These are phyloP conservation scores for Brachionus rotundiformis DNA, from an alignment of 1,140 invertebrate species.

Conservation along the genomic window DNA sequence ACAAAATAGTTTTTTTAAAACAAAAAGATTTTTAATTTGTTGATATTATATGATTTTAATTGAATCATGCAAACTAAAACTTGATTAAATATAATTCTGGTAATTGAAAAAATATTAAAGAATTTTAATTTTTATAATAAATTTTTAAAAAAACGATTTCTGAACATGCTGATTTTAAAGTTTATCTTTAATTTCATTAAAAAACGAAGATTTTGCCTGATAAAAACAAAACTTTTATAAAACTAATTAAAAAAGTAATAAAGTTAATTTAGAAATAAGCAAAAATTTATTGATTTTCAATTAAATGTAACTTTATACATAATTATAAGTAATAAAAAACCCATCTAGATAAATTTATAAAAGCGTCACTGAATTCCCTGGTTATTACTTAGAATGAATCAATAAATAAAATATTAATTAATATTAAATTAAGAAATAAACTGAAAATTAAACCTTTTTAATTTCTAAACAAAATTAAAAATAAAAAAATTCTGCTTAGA, in stretches of 20 bases:
- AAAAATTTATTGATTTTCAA: conserved; percentile 6
- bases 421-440: not conserved
- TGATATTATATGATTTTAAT: too few species aligned
- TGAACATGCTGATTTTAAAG: too few species aligned
- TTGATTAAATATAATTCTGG: too few species aligned
- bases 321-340: not conserved
- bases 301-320: not conserved
- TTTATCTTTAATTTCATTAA: too few species aligned
- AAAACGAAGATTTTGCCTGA: too few species aligned
- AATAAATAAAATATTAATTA: not conserved
- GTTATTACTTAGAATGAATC: not conserved
- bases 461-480: too few species aligned
- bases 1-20: too few species aligned
- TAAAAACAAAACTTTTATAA: not conserved
- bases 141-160: too few species aligned
- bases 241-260: conserved; percentile 5
- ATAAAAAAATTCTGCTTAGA: not conserved
- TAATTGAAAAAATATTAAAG: too few species aligned
- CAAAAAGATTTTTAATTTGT: too few species aligned
- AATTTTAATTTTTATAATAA: too few species aligned
- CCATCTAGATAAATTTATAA: not conserved
- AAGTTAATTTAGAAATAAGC: not conserved
- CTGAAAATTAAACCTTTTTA: not conserved
- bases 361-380: not conserved
- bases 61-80: too few species aligned